phyloP scores from a whole-genome alignment of 2,888 invertebrate genomes.

The Amblyjoppa proteus region DNA sequence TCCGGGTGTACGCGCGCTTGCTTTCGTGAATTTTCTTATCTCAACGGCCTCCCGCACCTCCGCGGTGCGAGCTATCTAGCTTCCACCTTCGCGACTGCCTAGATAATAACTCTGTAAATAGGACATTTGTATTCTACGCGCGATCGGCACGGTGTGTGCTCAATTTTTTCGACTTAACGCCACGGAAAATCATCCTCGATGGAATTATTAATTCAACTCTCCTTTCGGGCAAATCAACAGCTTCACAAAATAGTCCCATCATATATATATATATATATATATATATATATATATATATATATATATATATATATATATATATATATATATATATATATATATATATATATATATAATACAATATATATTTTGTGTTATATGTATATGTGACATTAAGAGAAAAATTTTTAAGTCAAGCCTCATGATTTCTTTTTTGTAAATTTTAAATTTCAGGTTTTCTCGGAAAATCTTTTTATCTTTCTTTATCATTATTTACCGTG shows the following conservation, averaged over 20 bases:
- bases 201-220: not conserved
- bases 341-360: too few relatives aligned
- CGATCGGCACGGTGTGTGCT: not conserved
- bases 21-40: slow-evolving; percentile 40
- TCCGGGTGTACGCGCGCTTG: slow-evolving; percentile 13
- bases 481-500: not conserved
- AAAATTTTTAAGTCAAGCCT: too few relatives aligned
- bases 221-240: not conserved
- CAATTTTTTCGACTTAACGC: not conserved
- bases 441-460: not conserved
- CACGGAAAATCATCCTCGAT: not conserved
- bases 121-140: not conserved
- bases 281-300: too few relatives aligned
- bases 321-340: too few relatives aligned
- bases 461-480: not conserved
- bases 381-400: too few relatives aligned
- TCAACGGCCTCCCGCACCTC: not conserved
- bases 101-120: slow-evolving; percentile 5
- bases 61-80: slow-evolving; percentile 1
- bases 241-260: too few relatives aligned
- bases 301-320: too few relatives aligned
- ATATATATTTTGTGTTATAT: too few relatives aligned
- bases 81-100: slow-evolving; percentile 13
- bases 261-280: too few relatives aligned
- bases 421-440: too few relatives aligned